A percentile compares a stretch with the other conserved stretches of the same genome.
These are phyloP conservation scores for Eulemur mongoz DNA, from an alignment of 2,797 vertebrate species.

Conservation along the genomic window DNA sequence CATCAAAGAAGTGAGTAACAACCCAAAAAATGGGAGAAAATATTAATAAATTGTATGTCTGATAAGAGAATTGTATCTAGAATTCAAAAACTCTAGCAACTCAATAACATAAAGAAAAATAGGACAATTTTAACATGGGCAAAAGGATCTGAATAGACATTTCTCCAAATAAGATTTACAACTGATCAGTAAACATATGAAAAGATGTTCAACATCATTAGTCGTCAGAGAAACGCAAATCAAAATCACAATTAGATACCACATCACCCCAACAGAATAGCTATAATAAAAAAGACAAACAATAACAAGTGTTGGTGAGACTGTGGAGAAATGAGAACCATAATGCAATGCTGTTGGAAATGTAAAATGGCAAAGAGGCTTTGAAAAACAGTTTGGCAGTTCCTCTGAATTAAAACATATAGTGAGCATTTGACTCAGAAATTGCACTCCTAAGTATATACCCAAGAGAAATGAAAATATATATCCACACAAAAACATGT, in stretches of 20 bases:
- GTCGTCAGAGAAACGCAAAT: conserved; percentile 1
- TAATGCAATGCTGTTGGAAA: background rate
- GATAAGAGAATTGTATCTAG: background rate
- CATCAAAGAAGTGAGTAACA: background rate
- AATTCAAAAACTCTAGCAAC: background rate
- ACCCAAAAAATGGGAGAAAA: background rate
- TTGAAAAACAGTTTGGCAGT: background rate
- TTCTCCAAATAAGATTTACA: background rate
- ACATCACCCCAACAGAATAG: background rate
- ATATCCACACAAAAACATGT: background rate
- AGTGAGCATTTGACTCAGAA: background rate
- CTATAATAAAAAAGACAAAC: background rate
- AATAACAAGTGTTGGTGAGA: background rate
- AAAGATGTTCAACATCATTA: background rate
- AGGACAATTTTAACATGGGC: background rate
- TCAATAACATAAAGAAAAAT: background rate
- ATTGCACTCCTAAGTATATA: background rate
- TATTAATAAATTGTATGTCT: background rate
- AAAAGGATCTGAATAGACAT: background rate
- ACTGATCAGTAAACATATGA: background rate
- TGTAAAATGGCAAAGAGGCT: background rate
- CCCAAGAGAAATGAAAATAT: background rate
- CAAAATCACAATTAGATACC: background rate
- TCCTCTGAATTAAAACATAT: background rate
- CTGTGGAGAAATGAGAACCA: background rate